Percentiles rank a stretch among this genome's conserved stretches.
Conservation (phyloP, 2,113 vertebrate genomes). For the Ivindomyrus marchei region DNA sequence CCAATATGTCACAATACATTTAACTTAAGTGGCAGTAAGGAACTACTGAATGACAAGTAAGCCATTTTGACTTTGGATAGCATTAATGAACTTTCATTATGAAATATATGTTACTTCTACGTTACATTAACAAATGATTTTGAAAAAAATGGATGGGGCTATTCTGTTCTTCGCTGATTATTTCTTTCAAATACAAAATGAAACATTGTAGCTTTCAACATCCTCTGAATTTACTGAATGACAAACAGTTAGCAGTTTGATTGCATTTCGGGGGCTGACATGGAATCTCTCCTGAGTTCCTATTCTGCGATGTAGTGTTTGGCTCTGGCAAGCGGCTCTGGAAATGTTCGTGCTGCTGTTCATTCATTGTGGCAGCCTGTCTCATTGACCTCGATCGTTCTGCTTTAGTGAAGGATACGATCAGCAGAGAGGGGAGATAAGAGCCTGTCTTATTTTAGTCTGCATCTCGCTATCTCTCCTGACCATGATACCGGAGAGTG, state of each 20-base stretch:
- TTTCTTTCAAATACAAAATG: not conserved
- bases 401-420: not conserved
- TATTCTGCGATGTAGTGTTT: not conserved
- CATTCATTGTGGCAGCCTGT: conserved; percentile 2
- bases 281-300: not conserved
- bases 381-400: not conserved
- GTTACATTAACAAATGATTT: not conserved
- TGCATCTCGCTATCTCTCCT: conserved; percentile 2
- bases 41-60: not conserved
- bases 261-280: not conserved
- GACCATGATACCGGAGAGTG: not conserved
- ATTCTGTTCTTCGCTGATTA: not conserved
- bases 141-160: not conserved
- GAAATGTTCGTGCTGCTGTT: not conserved
- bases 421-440: conserved; percentile 16
- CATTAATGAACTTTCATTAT: not conserved
- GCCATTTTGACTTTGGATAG: not conserved
- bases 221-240: not conserved
- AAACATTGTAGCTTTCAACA: not conserved
- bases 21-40: not conserved
- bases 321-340: not conserved
- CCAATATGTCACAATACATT: not conserved
- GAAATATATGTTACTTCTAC: not conserved
- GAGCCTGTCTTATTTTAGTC: not conserved
- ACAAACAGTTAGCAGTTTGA: not conserved